A percentile compares a stretch with the other conserved stretches of the same genome.
phyloP scores from a whole-genome alignment of 2,797 vertebrate species.

The Alauda arvensis region DNA sequence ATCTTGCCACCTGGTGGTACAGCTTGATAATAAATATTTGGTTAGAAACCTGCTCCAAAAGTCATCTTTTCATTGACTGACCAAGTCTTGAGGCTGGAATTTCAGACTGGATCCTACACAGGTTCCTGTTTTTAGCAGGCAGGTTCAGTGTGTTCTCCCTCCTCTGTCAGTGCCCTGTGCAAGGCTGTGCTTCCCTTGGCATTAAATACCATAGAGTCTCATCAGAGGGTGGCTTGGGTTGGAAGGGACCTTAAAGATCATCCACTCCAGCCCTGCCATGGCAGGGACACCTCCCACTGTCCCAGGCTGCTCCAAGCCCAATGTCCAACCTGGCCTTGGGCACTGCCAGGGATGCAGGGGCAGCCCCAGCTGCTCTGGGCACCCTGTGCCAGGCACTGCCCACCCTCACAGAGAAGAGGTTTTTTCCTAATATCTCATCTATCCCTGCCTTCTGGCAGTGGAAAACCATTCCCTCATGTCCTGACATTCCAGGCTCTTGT shows the following conservation, averaged over 20 bases:
- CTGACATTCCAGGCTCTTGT: neutral
- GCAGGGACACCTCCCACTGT: fast-evolving
- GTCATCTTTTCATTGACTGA: neutral
- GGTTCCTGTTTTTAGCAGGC: neutral
- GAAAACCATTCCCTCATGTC: neutral
- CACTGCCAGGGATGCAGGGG: neutral
- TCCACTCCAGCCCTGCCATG: neutral
- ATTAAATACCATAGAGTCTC: neutral
- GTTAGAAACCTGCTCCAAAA: neutral
- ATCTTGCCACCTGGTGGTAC: conserved; percentile 62
- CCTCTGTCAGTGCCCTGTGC: fast-evolving
- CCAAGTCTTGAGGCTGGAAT: neutral
- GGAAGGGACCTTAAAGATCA: neutral
- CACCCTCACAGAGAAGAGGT: neutral
- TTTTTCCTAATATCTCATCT: fast-evolving
- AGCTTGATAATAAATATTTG: neutral
- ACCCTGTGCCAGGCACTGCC: neutral
- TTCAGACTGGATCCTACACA: neutral
- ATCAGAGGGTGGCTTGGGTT: neutral
- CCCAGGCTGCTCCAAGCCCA: fast-evolving
- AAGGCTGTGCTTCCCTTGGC: neutral
- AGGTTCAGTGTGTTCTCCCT: neutral
- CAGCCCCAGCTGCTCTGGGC: neutral
- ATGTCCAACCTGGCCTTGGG: fast-evolving
- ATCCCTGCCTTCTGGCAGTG: fast-evolving